Conservation (phyloP, 35 echinoderm and acorn worm genomes). For the Acanthaster planci region DNA sequence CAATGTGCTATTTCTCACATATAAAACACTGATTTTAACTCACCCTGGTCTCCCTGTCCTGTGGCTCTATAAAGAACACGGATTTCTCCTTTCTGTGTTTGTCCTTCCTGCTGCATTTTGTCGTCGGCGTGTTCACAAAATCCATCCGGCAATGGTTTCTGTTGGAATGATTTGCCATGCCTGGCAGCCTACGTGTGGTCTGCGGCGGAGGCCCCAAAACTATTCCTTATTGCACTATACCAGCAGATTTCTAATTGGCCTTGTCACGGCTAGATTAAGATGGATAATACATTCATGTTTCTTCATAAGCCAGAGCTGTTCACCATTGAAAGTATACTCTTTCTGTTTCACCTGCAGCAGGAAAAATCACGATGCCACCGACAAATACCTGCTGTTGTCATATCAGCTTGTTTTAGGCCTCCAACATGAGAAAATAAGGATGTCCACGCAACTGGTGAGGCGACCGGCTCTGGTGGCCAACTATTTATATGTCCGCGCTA, state of each 20-base stretch:
- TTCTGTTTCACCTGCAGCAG: no score
- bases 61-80: constrained; percentile 9
- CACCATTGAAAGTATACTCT: not conserved
- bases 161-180: not conserved
- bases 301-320: not conserved
- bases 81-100: not conserved
- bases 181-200: not conserved
- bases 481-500: not conserved
- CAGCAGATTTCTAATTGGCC: constrained; percentile 20
- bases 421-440: not conserved
- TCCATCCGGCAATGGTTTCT: constrained; percentile 15
- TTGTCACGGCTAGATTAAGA: constrained; percentile 6
- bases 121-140: not conserved
- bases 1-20: not conserved
- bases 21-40: not conserved
- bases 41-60: not conserved
- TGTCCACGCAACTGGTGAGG: constrained; percentile 15
- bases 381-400: not conserved
- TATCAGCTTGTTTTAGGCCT: not conserved
- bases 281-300: not conserved
- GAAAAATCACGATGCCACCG: not conserved
- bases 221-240: not conserved
- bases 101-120: not conserved
- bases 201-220: not conserved
- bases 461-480: not conserved